Base-by-base conservation (phyloP, 2,113 vertebrate species). In the Sphaerodactylus townsendi region DNA sequence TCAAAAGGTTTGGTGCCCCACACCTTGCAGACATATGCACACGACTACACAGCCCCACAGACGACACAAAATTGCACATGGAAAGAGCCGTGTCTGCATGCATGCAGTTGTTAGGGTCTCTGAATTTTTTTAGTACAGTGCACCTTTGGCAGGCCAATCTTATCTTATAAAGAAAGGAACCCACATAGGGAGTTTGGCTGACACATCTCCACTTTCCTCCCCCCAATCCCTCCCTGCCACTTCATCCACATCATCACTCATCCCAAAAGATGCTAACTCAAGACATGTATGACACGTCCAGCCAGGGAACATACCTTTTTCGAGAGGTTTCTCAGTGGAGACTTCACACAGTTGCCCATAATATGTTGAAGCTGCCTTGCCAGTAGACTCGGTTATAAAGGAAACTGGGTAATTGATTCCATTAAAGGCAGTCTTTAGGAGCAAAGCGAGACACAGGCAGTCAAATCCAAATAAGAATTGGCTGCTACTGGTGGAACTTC, bases 341-440 rank as follows among this genome's bases (percentile, higher is more conserved):
- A 98, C 96, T 99, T 99, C 95, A 99, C 97, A 95, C 98, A 99
- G 97, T 99, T 99, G 92, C 99, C 99, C 99, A 99, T 99, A 94
- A 95, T 97, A 96, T 92, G 90, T 85, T 91, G 93, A 93, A 73
- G 89, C 87, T 89, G 95, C 93, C 94, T 92, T 93, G 91, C 86
- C 91, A 53, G 46, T 76, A 87, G 81, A 87, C 91, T 91, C 90
- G 93, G 80, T 93, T 92, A 94, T 85, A 93, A 92, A 90, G 90
- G 90, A 90, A 92, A 90, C 69, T 89, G 90, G 92, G 93, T 92
- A 92, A 92, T 56, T 46, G 85, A 92, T 93, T 93, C 96, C 96
- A 96, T 96, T 94, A 94, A 96, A 95, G 93, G 93, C 87, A 94
- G 90, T 95, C 93, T 91, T 89, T 84, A 89, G 90, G 92, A 90